Conservation (phyloP, 1,140 invertebrate genomes). For the Gryllus bimaculatus region DNA sequence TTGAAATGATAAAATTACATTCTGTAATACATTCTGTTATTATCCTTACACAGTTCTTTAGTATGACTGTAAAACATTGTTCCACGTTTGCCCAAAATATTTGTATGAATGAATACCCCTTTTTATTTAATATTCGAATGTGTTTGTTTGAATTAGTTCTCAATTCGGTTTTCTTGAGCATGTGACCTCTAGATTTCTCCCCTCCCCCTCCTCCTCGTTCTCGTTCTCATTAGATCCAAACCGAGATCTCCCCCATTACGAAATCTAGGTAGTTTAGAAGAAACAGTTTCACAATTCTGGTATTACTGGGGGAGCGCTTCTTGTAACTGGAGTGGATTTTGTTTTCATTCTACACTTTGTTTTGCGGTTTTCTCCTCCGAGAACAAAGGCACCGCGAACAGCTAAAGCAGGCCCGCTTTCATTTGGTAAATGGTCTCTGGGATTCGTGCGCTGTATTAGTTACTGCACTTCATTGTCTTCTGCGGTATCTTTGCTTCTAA, state of each 20-base stretch:
- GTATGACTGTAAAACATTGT: too few species aligned
- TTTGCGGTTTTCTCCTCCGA: background rate
- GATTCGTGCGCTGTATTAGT: background rate
- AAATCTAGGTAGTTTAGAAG: background rate
- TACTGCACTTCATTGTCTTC: conserved; percentile 1
- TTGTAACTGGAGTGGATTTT: background rate
- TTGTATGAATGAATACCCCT: too few species aligned
- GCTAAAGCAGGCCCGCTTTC: background rate
- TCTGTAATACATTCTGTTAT: too few species aligned
- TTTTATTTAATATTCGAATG: too few species aligned
- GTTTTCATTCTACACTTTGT: background rate
- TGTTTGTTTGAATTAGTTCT: too few species aligned
- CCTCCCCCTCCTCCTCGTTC: too few species aligned
- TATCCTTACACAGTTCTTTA: too few species aligned
- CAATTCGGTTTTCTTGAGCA: too few species aligned
- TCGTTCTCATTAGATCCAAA: too few species aligned
- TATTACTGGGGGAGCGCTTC: background rate
- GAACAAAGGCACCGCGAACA: background rate
- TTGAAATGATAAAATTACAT: too few species aligned
- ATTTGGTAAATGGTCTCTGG: background rate
- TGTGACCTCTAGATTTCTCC: too few species aligned
- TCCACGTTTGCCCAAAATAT: too few species aligned
- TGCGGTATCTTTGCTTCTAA: background rate
- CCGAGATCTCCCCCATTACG: background rate
- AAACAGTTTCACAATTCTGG: background rate